Evolutionary conservation across 2,797 vertebrate species (phyloP).

Genomic region (Scolopax bukidnonensis): DNA sequence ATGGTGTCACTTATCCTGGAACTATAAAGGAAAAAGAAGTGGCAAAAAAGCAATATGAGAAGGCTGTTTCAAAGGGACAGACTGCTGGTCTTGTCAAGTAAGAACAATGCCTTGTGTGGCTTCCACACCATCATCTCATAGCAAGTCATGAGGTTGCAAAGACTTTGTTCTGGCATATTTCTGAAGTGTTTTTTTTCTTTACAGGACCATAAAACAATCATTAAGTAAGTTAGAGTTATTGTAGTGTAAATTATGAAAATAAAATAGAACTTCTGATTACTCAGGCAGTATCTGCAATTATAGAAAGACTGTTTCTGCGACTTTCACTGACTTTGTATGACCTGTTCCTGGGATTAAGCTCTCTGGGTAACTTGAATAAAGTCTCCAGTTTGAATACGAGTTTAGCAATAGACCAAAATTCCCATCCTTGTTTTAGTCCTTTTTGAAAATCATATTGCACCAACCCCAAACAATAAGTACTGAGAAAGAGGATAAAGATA

Average conservation of each 20-base stretch:
- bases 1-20: conserved; percentile 82
- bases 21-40: conserved; percentile 88
- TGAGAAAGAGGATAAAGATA: neutral
- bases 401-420: neutral
- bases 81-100: conserved; percentile 91
- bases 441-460: neutral
- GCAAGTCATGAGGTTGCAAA: neutral
- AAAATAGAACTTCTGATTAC: neutral
- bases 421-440: neutral
- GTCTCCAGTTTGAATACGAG: neutral
- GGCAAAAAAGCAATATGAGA: conserved; percentile 88
- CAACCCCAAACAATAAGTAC: neutral
- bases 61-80: conserved; percentile 86
- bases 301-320: neutral
- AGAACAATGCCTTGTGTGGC: neutral
- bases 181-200: neutral
- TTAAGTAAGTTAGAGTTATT: neutral
- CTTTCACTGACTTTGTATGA: neutral
- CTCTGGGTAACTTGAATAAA: neutral
- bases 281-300: neutral
- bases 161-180: neutral
- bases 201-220: neutral
- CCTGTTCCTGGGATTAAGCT: neutral
- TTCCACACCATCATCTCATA: neutral
- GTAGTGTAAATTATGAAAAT: neutral